Percentiles rank a stretch among this genome's conserved stretches.
These are phyloP conservation scores for Andrena praecox DNA, from an alignment of 2,888 invertebrate species.

Conservation along the genomic window DNA sequence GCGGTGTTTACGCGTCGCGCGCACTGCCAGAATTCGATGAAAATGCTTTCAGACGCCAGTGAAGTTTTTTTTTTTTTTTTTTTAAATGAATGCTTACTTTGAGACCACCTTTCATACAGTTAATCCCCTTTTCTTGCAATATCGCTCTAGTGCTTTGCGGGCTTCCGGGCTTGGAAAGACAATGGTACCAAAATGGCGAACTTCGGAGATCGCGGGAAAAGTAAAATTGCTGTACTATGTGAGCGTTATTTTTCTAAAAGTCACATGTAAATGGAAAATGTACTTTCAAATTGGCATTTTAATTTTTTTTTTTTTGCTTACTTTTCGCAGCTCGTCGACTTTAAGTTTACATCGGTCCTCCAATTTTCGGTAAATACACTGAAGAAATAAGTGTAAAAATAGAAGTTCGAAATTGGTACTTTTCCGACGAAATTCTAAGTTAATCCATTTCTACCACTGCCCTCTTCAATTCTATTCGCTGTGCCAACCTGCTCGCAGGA, in stretches of 20 bases:
- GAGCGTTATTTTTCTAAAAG: too few species aligned
- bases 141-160: neutral
- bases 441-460: neutral
- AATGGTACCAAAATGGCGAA: neutral
- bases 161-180: neutral
- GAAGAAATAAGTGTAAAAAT: too few species aligned
- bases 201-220: neutral
- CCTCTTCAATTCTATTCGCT: neutral
- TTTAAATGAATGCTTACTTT: neutral
- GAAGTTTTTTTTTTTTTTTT: neutral
- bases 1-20: neutral
- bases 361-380: too few species aligned
- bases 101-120: neutral
- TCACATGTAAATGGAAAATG: too few species aligned
- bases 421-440: neutral
- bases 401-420: neutral
- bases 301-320: neutral
- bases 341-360: neutral
- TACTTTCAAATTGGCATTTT: neutral
- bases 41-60: conserved; percentile 24
- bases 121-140: neutral
- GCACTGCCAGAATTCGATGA: conserved; percentile 14
- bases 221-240: neutral
- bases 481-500: neutral
- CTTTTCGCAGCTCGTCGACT: neutral